Base-by-base conservation (phyloP, 2,113 vertebrate species). In the Triplophysa rosa region DNA sequence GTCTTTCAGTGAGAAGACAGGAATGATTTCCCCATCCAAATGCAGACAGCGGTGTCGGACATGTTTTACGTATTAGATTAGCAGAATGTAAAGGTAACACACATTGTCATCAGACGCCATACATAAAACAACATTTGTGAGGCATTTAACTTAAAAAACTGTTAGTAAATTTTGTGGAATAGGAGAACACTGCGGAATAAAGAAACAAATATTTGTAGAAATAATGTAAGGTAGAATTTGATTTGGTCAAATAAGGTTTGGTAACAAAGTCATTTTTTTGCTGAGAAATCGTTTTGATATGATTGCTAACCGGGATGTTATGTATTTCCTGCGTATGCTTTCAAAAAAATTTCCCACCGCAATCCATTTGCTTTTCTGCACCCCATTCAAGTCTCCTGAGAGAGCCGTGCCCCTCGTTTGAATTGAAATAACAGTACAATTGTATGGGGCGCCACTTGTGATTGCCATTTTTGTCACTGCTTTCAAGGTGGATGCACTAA, bases 391-490 rank as follows among this genome's bases (percentile, higher is more conserved):
- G 54, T 75, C 63, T 80, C 37, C 71, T 42, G 42, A 56, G 65
- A 24, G 79, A 62, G 71, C 54, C 9, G 33, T 29, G 52, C 12
- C 8, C 29, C 65, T 68, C 67, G 29, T 83, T 85, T 77, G 63
- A 80, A 74, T 69, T 64, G 63, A 82, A 76, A 69, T 80, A 82
- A 83, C 77, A 80, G 63, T 81, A 42, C 64, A 63, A 68, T 82
- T 71, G 59, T 71, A 68, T 40, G 49, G 42, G 45, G n/a, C 78
- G 33, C 73, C 21, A 69, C 67, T 61, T 74, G 69, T 66, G 64
- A 81, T 78, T 87, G 84, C 71, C 81, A 81, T 70, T 83, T 86
- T 62, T 84, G 84, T 86, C 81, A 86, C 11, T 26, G 54, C 73
- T 77, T 82, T 84, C 84, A 80, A 75, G 81, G 77, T 81, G 80